Conservation (phyloP, 2,797 vertebrate genomes). For the Lophius americanus region DNA sequence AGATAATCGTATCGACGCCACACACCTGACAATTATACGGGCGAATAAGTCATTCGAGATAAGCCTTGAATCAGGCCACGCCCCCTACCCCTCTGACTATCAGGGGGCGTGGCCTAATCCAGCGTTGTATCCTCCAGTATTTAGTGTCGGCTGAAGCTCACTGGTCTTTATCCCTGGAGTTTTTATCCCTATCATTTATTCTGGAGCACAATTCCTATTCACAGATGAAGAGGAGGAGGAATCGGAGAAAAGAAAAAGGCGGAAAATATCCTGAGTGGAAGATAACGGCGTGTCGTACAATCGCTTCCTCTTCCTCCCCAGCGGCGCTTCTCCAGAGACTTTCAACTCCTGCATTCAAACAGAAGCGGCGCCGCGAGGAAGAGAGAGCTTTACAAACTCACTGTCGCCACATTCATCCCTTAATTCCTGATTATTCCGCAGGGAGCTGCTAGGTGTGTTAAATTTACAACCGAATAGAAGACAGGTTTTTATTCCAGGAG, state of each 20-base stretch:
- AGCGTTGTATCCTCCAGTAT: constrained; percentile 11
- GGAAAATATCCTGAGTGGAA: constrained; percentile 64
- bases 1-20: too few relatives aligned
- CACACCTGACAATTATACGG: too few relatives aligned
- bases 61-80: too few relatives aligned
- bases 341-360: constrained; percentile 72
- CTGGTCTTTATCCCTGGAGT: constrained; percentile 30
- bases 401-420: constrained; percentile 75
- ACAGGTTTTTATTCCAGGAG: constrained; percentile 68
- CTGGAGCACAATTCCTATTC: constrained; percentile 48
- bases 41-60: too few relatives aligned
- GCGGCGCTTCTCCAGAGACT: constrained; percentile 64
- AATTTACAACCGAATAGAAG: constrained; percentile 77
- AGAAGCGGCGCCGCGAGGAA: constrained; percentile 50
- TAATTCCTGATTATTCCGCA: constrained; percentile 81
- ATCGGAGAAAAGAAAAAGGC: constrained; percentile 38
- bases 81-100: too few relatives aligned
- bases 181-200: constrained; percentile 9
- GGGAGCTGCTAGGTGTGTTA: constrained; percentile 78
- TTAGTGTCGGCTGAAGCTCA: constrained; percentile 39
- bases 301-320: constrained; percentile 61
- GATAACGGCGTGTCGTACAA: constrained; percentile 68
- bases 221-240: constrained; percentile 20
- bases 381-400: constrained; percentile 69
- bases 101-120: too few relatives aligned